A percentile compares a stretch with the other conserved stretches of the same genome.
phyloP scores from a whole-genome alignment of 2,113 vertebrate species.

The Channa argus region DNA sequence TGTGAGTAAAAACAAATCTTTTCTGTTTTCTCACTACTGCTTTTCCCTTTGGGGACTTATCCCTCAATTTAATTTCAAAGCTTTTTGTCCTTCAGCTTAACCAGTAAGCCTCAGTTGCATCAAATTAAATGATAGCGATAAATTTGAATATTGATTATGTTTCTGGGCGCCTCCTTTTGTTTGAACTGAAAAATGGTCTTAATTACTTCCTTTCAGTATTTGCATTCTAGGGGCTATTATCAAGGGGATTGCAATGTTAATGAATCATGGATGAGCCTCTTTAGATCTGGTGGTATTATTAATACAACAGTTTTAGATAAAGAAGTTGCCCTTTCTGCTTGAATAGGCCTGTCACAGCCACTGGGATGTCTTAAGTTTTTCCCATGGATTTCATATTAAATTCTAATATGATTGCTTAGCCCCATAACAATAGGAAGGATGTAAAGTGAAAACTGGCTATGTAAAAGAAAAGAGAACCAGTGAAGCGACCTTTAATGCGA shows the following conservation, averaged over 20 bases:
- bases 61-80: conserved; percentile 64
- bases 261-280: conserved; percentile 74
- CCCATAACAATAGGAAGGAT: conserved; percentile 33
- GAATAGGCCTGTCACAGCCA: conserved; percentile 50
- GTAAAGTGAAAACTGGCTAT: conserved; percentile 20
- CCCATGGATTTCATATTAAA: conserved; percentile 26
- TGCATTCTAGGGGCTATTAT: conserved; percentile 69
- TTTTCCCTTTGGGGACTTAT: conserved; percentile 27
- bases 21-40: conserved; percentile 31
- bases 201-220: conserved; percentile 74
- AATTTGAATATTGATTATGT: conserved; percentile 80
- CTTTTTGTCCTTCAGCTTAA: conserved; percentile 70
- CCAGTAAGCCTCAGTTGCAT: conserved; percentile 65
- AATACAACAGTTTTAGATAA: conserved; percentile 70
- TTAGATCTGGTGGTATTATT: conserved; percentile 67
- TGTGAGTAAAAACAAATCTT: conserved; percentile 85
- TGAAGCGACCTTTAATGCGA: conserved; percentile 48
- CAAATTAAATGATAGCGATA: conserved; percentile 77
- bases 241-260: conserved; percentile 73
- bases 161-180: conserved; percentile 73
- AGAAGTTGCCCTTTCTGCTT: conserved; percentile 65
- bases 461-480: not conserved
- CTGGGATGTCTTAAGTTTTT: conserved; percentile 48
- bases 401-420: conserved; percentile 30
- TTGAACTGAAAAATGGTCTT: conserved; percentile 70